phyloP scores from a whole-genome alignment of 2,113 vertebrate genomes.

The Podiceps cristatus region DNA sequence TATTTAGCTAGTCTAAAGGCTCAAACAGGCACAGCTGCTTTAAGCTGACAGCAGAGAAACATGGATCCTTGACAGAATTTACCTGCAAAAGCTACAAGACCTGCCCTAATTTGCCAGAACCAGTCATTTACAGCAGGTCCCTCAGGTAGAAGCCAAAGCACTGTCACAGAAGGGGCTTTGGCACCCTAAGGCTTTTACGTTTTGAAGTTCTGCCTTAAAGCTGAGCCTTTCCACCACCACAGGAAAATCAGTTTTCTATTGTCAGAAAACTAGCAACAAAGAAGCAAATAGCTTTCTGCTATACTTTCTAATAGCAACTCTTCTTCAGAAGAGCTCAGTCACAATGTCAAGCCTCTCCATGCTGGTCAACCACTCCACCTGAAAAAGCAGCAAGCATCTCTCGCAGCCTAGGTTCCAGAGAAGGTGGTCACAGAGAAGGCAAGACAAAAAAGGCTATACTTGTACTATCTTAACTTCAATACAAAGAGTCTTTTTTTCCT shows the following conservation, averaged over 20 bases:
- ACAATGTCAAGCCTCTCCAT: not conserved
- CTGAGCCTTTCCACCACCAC: not conserved
- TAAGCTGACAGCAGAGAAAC: not conserved
- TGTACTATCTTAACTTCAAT: not conserved
- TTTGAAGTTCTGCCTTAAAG: not conserved
- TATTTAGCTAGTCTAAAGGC: not conserved
- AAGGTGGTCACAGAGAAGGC: too few relatives aligned
- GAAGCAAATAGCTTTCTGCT: not conserved
- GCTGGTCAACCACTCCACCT: fast-evolving
- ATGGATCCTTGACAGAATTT: not conserved
- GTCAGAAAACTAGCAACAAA: not conserved
- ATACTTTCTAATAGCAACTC: not conserved
- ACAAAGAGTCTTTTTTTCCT: fast-evolving
- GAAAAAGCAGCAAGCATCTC: not conserved
- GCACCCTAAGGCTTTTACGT: not conserved
- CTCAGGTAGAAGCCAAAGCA: not conserved
- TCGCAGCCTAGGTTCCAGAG: not conserved
- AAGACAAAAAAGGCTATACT: not conserved
- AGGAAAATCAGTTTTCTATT: not conserved
- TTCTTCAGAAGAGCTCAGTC: not conserved
- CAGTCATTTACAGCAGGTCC: not conserved
- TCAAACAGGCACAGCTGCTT: not conserved
- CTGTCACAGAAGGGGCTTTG: not conserved
- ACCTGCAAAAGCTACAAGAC: not conserved
- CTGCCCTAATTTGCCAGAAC: not conserved